Base-by-base conservation (phyloP, 2,113 vertebrate genomes). In the Nothobranchius kuhntae region DNA sequence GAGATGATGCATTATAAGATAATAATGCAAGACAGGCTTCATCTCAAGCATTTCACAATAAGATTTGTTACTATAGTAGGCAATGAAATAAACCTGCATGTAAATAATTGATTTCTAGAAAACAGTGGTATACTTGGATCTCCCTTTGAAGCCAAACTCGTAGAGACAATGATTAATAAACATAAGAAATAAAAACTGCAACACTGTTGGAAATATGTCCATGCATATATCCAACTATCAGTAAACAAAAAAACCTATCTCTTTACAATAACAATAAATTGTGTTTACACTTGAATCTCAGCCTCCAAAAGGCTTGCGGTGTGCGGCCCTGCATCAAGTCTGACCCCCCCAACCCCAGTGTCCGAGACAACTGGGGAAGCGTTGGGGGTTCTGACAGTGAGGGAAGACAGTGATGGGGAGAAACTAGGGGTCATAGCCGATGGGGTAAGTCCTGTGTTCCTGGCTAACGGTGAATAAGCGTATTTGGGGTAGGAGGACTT, bases 361-460 rank as follows among this genome's bases (percentile, higher is more conserved):
- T 91, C 90, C 58, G 92, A 90, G 42, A 92, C 60, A 55, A 92
- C 82, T 4, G 94, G 93, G 45, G 95, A 95, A 63, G 90, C 21
- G 71, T 75, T 89, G 48, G 94, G 94, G 0, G 89, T 94, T 63
- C 92, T 91, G 5, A 91, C 11, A 1, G 93, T 95, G 73, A 96
- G 89, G 7, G 95, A 88, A 9, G 95, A 95, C 30, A 96, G 88
- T 7, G 95, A 92, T 11, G 95, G 95, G 72, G 95, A 94, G 83
- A 98, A 95, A 60, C 70, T 92, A 38, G 94, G 94, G 0, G 90
- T 94, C 94, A 94, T 93, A 36, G 86, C 82, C 76, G 91, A 89
- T 30, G 94, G 77, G 53, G 90, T 94, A 26, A 93, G 92, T 64
- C 69, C 88, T 24, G 86, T 85, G 70, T 87, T 91, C 77, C 85